Evolutionary conservation across 2,113 vertebrate genomes (phyloP), one percentile per base, ranked within the genome.

Genomic region (Scomber scombrus): DNA sequence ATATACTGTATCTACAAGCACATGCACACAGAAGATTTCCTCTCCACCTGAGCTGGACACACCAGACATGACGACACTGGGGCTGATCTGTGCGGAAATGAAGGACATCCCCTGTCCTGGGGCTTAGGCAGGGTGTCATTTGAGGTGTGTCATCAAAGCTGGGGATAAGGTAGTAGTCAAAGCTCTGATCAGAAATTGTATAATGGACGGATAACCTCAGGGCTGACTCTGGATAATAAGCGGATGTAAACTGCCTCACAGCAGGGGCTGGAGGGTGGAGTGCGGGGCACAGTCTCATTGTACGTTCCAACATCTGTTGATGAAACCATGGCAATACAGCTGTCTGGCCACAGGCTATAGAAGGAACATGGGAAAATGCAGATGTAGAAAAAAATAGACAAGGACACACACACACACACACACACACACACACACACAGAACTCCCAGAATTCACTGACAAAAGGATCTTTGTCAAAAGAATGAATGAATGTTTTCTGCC

Each of bases 281-380:
- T 60, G 40, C 3, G 74, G 80, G 63, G 74, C 71, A 78, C 45
- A 43, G n/a, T 68, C 77, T 70, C 75, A 62, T 67, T 76, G 81
- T 79, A 69, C 50, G 46, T 77, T 40, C 47, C n/a, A 75, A 88
- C 87, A 86, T 89, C 71, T 86, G 88, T 80, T 85, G 83, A 76
- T 76, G 78, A 86, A 92, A 88, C 85, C 75, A 82, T 80, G 58
- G 82, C 69, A 86, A 85, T 78, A 78, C 92, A 93, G 91, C 92
- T 93, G 93, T 91, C 88, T 90, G 91, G 90, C 91, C 76, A 64
- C 70, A 81, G 88, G 89, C 85, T 82, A 87, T 15, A 52, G 50
- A 31, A 71, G 40, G 40, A 84, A 84, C 75, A 84, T 79, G 47
- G 65, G 34, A 86, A 89, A 82, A 67, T 11, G 40, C 70, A 71